These are phyloP conservation scores for Bombus affinis DNA, from an alignment of 1,140 invertebrate species.

Conservation along the genomic window DNA sequence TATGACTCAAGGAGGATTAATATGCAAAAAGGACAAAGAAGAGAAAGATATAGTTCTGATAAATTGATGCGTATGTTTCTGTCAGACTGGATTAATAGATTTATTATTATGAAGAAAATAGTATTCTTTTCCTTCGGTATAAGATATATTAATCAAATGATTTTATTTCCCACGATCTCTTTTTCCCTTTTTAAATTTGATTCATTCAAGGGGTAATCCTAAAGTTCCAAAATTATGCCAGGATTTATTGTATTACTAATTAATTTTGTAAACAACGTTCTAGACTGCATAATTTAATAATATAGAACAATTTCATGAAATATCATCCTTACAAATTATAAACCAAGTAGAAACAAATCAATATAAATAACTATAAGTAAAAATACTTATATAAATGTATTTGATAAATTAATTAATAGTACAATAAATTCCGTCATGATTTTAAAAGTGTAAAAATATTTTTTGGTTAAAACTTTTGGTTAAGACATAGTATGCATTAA, in stretches of 20 bases:
- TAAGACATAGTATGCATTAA: neutral
- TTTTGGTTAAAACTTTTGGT: neutral
- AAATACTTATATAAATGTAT: neutral
- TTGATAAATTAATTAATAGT: neutral
- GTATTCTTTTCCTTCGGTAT: neutral
- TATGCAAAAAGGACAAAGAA: neutral
- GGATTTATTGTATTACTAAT: neutral
- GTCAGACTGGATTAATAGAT: neutral
- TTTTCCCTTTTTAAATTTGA: too few relatives aligned
- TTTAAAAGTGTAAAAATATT: neutral
- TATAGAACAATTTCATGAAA: neutral
- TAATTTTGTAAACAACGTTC: neutral
- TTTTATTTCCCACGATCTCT: too few relatives aligned
- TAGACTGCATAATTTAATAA: neutral
- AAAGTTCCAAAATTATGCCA: too few relatives aligned
- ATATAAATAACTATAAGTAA: neutral
- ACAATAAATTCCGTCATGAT: neutral
- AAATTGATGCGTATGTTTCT: neutral
- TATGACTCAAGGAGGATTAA: constrained; percentile 5
- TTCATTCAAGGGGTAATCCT: too few relatives aligned
- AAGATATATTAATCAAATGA: too few relatives aligned
- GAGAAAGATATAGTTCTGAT: neutral
- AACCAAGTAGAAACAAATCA: neutral
- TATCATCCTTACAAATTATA: neutral
- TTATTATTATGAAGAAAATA: neutral